phyloP scores from a whole-genome alignment of 2,113 vertebrate species.

The Barnardius zonarius region DNA sequence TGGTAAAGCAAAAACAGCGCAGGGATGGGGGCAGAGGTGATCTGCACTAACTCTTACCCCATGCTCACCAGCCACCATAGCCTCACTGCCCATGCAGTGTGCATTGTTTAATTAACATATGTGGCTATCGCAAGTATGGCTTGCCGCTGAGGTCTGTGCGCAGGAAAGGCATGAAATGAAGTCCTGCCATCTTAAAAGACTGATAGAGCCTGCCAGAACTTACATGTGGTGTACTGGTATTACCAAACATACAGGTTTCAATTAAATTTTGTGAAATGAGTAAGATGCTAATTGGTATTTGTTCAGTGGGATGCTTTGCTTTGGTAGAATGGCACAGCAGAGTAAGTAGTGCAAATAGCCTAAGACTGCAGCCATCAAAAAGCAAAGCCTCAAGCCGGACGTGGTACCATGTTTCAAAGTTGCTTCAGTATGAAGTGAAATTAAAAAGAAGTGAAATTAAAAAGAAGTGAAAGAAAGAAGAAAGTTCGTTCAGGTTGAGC shows the following conservation, averaged over 20 bases:
- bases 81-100: accelerated
- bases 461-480: neutral
- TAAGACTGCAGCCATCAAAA: accelerated
- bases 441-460: neutral
- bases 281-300: neutral
- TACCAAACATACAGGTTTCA: neutral
- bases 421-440: neutral
- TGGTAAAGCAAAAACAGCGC: accelerated
- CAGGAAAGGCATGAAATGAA: neutral
- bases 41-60: neutral
- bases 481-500: accelerated
- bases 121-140: accelerated
- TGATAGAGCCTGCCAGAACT: neutral
- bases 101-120: neutral
- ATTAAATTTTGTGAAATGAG: neutral
- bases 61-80: accelerated
- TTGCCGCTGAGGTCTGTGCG: neutral
- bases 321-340: neutral
- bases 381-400: neutral
- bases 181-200: neutral
- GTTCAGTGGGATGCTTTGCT: neutral
- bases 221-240: too few species aligned
- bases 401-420: neutral
- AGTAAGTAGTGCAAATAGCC: neutral
- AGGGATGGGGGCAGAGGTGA: neutral